Base-by-base conservation (phyloP, 2,888 invertebrate species). In the Dascillus cervinus region DNA sequence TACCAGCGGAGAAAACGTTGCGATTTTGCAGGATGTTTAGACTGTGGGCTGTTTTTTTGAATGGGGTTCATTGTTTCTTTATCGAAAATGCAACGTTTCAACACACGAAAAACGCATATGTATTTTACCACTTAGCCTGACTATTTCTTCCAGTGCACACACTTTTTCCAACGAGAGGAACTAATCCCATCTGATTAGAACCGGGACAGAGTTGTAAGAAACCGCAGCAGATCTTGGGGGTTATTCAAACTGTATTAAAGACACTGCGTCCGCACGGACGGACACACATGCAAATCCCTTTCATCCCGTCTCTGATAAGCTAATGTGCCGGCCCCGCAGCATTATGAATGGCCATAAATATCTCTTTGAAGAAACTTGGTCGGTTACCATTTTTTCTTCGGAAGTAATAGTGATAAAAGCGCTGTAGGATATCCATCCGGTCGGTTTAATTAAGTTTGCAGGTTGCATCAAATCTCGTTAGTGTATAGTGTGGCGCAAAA, bases 361-460 rank as follows among this genome's bases (percentile, higher is more conserved):
- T 47, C 41, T 37, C 42, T 43, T 43, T 42, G 40, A 38, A 26
- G 28, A 21, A 44, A 44, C 38, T 42, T 42, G n/a, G n/a, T n/a
- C n/a, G n/a, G n/a, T n/a, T n/a, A n/a, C n/a, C n/a, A n/a, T n/a
- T n/a, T n/a, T n/a, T n/a, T n/a, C n/a, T n/a, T n/a, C n/a, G n/a
- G n/a, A n/a, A n/a, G n/a, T n/a, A n/a, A n/a, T n/a, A n/a, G n/a
- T n/a, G n/a, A n/a, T n/a, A n/a, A n/a, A n/a, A n/a, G n/a, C n/a
- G n/a, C n/a, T n/a, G n/a, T n/a, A 17, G 17, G 17, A 8, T 17
- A 6, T 6, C 8, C 40, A 41, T 41, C 43, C 41, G 43, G 34
- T 32, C 43, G 46, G 47, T 49, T 53, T 53, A 55, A 53, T 55
- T 52, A 55, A 52, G 52, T 53, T 53, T 52, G 48, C 52, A 50